These are phyloP conservation scores for Lochmaea capreae DNA, from an alignment of 2,888 invertebrate species.

Conservation along the genomic window DNA sequence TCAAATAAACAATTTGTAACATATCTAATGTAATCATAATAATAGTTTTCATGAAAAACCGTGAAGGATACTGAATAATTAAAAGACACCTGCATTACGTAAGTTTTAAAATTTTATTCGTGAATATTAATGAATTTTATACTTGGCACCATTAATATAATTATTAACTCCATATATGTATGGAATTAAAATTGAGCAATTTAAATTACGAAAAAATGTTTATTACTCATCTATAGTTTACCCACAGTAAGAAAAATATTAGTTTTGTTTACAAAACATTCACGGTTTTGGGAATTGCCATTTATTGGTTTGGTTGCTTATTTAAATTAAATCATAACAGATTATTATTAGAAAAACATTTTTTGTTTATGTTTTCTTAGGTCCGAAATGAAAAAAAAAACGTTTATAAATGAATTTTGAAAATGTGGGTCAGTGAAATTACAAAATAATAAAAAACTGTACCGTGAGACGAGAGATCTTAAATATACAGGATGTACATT, in stretches of 20 bases:
- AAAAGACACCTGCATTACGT: not conserved
- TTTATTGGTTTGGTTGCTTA: no score
- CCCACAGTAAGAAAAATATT: not conserved
- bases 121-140: not conserved
- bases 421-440: no score
- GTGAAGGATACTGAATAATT: constrained; percentile 13
- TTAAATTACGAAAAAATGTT: not conserved
- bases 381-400: no score
- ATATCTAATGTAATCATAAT: not conserved
- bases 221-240: not conserved
- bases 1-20: constrained; percentile 2
- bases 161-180: not conserved
- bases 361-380: no score
- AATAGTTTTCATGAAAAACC: not conserved
- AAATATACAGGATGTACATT: no score
- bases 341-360: no score
- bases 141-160: not conserved
- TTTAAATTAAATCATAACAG: no score
- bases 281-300: not conserved
- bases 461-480: no score
- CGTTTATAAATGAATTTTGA: no score
- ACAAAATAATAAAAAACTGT: no score
- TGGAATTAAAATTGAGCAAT: not conserved
- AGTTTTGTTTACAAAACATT: not conserved
- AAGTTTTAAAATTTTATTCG: not conserved